These are phyloP conservation scores for Priocnemis perturbator DNA, from an alignment of 2,888 invertebrate species.

Conservation along the genomic window DNA sequence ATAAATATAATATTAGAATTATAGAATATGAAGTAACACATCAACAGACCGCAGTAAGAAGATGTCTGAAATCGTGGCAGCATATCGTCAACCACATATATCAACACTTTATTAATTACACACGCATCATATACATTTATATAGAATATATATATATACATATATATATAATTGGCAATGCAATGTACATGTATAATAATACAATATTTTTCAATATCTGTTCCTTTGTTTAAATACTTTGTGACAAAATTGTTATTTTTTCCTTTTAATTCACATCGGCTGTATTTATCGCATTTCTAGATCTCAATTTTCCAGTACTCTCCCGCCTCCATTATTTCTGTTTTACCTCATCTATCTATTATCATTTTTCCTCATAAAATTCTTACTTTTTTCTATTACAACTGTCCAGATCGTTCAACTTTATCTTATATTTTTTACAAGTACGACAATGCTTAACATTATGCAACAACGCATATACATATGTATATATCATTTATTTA, in stretches of 20 bases:
- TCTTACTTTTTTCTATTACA: not conserved
- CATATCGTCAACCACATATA: constrained; percentile 64
- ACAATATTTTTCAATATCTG: constrained; percentile 43
- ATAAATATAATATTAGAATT: not conserved
- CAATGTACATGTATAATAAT: constrained; percentile 62
- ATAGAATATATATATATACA: constrained; percentile 56
- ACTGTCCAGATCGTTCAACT: not conserved
- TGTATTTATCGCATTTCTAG: constrained; percentile 7
- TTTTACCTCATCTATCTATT: constrained; percentile 18
- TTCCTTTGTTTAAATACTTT: constrained; percentile 5
- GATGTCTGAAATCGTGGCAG: constrained; percentile 5
- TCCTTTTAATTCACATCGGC: too few species aligned
- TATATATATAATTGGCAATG: constrained; percentile 56
- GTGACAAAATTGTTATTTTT: too few species aligned
- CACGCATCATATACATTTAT: constrained; percentile 66
- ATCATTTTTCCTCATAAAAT: constrained; percentile 18
- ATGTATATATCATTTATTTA: constrained; percentile 20
- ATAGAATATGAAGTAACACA: not conserved
- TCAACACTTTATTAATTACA: constrained; percentile 70
- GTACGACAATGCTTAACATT: constrained; percentile 26
- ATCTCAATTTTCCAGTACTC: not conserved
- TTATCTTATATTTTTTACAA: not conserved
- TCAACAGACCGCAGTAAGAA: not conserved
- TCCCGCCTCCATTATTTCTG: not conserved
- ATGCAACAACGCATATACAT: constrained; percentile 40